Conservation (phyloP, 2,113 vertebrate species). For the Nothocercus nigrocapillus region DNA sequence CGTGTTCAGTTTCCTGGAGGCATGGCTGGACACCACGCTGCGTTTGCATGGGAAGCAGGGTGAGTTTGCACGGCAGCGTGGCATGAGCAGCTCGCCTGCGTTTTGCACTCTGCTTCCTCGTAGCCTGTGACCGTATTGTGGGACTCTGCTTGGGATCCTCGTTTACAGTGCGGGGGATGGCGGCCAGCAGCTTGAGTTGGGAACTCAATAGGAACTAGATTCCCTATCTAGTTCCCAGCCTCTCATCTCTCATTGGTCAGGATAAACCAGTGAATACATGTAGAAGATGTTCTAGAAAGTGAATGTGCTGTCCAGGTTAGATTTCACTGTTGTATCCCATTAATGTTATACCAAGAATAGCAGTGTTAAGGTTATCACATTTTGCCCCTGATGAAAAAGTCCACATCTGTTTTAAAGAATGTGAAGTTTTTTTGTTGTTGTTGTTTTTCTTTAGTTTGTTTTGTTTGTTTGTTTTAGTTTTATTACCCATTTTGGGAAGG, state of each 20-base stretch:
- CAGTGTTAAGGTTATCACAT: neutral
- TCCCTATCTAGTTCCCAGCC: neutral
- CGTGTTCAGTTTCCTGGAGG: neutral
- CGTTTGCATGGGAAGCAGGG: neutral
- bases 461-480: neutral
- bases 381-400: neutral
- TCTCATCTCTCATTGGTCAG: neutral
- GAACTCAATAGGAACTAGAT: too few relatives aligned
- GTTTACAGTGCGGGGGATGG: neutral
- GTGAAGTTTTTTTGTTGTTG: neutral
- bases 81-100: neutral
- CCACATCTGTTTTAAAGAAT: neutral
- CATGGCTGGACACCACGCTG: neutral
- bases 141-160: neutral
- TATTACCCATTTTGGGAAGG: neutral
- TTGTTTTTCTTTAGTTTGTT: neutral
- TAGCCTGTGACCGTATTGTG: neutral
- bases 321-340: neutral
- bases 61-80: neutral
- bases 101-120: neutral
- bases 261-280: neutral
- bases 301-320: neutral
- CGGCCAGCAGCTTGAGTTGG: rapidly evolving
- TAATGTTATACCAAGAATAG: neutral
- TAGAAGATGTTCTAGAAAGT: neutral